Percentiles rank a stretch among this genome's conserved stretches.
phyloP scores from a whole-genome alignment of 2,797 vertebrate species.

The Hafferia zeledoni region DNA sequence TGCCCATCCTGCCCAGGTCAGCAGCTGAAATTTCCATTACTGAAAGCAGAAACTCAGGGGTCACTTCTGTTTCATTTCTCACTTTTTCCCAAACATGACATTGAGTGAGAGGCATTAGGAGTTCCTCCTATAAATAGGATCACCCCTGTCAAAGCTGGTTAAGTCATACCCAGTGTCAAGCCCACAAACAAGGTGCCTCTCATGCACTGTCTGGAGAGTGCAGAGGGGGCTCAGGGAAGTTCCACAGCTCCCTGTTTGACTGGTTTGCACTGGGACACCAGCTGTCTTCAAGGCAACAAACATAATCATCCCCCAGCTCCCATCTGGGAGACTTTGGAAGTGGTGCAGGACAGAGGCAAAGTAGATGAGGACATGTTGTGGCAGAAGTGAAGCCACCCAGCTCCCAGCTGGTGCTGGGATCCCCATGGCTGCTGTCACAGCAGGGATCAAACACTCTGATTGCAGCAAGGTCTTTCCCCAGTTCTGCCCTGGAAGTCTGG shows the following conservation, averaged over 20 bases:
- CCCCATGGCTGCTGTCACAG: neutral
- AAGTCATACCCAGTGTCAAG: conserved; percentile 38
- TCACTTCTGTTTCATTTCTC: conserved; percentile 47
- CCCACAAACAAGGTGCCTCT: conserved; percentile 46
- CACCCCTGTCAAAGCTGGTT: conserved; percentile 59
- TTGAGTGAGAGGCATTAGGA: conserved; percentile 57
- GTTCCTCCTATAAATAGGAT: conserved; percentile 62
- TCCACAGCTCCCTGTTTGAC: neutral
- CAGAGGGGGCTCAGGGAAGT: neutral
- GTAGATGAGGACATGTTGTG: neutral
- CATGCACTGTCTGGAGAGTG: neutral
- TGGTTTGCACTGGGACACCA: neutral
- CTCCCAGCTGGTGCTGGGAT: neutral
- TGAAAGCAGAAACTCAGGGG: conserved; percentile 12
- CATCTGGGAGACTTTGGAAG: neutral
- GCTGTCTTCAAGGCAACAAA: neutral
- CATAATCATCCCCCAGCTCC: neutral
- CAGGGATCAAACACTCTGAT: neutral
- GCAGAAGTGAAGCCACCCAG: neutral
- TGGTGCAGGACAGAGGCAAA: neutral
- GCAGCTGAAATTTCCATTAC: conserved; percentile 47
- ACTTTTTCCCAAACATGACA: conserved; percentile 51
- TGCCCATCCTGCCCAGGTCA: conserved; percentile 31
- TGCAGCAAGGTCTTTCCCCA: neutral
- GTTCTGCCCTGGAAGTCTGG: neutral